Evolutionary conservation across 2,888 invertebrate species (phyloP).

Genomic region (Mamestra brassicae): DNA sequence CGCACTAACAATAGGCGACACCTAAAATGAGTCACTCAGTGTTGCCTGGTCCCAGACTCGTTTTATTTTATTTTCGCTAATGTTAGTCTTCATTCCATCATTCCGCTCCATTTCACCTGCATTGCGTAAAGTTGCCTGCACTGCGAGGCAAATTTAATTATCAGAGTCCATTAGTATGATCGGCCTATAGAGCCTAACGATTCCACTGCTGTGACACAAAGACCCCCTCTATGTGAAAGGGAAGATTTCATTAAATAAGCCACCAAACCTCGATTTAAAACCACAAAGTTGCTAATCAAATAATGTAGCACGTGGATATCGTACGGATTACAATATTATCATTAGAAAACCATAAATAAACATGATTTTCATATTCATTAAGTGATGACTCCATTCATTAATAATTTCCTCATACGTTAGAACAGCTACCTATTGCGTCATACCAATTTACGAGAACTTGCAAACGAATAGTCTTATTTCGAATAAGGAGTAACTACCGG

Average conservation of each 20-base stretch:
- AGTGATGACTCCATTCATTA: conserved; percentile 37
- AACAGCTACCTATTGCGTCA: conserved; percentile 35
- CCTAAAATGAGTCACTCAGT: too few species aligned
- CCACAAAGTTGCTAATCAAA: not conserved
- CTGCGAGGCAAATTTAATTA: too few species aligned
- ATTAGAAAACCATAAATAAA: conserved; percentile 22
- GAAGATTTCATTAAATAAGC: not conserved
- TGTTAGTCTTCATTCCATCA: too few species aligned
- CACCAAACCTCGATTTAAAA: not conserved
- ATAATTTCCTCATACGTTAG: conserved; percentile 24
- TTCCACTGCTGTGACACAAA: not conserved
- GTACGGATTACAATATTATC: conserved; percentile 11
- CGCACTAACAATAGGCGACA: too few species aligned
- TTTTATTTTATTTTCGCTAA: too few species aligned
- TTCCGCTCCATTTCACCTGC: too few species aligned
- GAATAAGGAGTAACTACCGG: not conserved
- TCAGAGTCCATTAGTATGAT: not conserved
- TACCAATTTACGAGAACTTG: conserved; percentile 9
- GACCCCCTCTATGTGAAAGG: too few species aligned
- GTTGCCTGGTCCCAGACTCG: too few species aligned
- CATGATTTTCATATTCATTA: conserved; percentile 13
- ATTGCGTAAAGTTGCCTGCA: too few species aligned
- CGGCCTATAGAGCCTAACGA: not conserved
- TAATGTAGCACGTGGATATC: conserved; percentile 30
- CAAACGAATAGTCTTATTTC: conserved; percentile 2